Conservation (phyloP, 2,113 vertebrate species). For the Pluvialis apricaria region DNA sequence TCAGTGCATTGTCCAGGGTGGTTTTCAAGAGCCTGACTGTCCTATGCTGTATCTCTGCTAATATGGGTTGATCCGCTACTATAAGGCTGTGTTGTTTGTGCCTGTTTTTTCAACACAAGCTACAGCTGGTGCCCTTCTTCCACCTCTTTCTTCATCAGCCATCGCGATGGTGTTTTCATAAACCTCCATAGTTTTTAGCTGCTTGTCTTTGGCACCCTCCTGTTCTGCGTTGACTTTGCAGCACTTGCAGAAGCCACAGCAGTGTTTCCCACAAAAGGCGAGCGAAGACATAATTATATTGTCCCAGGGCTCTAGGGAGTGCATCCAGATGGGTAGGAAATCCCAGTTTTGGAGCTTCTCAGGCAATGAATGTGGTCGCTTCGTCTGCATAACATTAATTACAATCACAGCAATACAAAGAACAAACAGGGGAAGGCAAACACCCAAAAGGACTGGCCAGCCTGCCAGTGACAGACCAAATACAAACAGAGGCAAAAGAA, state of each 20-base stretch:
- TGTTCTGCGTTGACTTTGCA: constrained; percentile 47
- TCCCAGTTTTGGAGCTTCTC: constrained; percentile 80
- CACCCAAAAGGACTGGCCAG: constrained; percentile 86
- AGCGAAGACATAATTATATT: constrained; percentile 34
- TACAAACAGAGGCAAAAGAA: constrained; percentile 80
- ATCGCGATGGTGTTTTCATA: constrained; percentile 79
- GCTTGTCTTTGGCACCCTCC: constrained; percentile 40
- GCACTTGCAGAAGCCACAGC: constrained; percentile 82
- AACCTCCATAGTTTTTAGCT: constrained; percentile 69
- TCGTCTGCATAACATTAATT: constrained; percentile 83
- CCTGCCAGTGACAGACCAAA: constrained; percentile 90
- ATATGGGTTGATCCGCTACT: background rate
- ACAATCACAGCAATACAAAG: constrained; percentile 72
- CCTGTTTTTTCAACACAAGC: background rate
- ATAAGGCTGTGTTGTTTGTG: constrained; percentile 66
- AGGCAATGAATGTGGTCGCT: constrained; percentile 72
- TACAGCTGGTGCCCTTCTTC: background rate
- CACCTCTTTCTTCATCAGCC: constrained; percentile 46
- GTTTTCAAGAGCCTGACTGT: constrained; percentile 41
- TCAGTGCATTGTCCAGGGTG: constrained; percentile 49
- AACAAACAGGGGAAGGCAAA: constrained; percentile 77
- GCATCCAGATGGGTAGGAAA: constrained; percentile 87
- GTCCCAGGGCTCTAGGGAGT: constrained; percentile 90
- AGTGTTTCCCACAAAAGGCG: constrained; percentile 70
- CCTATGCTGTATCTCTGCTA: background rate